phyloP scores from a whole-genome alignment of 2,113 vertebrate genomes.

The Pedionomus torquatus region DNA sequence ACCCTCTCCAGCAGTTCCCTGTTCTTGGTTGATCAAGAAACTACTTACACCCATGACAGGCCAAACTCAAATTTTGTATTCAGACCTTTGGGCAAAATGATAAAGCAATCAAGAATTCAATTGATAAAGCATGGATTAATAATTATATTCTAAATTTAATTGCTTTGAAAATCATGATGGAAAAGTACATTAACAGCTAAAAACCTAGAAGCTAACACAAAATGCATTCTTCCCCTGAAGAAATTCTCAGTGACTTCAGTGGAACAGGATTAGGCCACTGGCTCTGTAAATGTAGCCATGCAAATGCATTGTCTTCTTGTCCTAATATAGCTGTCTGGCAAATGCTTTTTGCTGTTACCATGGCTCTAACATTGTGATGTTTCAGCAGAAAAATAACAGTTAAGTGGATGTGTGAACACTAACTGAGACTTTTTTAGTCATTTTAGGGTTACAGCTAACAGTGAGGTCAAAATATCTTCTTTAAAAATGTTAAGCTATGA shows the following conservation, averaged over 20 bases:
- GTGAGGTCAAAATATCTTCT: not conserved
- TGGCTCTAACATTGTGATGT: conserved; percentile 1
- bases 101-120: not conserved
- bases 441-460: not conserved
- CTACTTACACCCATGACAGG: not conserved
- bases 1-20: too few species aligned
- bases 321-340: conserved; percentile 2
- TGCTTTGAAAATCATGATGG: not conserved
- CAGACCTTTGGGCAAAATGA: not conserved
- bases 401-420: not conserved
- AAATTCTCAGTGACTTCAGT: not conserved
- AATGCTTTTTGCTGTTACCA: conserved; percentile 19
- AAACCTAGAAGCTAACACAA: not conserved
- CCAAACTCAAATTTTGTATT: not conserved
- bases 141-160: not conserved
- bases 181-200: not conserved
- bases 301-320: not conserved
- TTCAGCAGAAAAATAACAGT: conserved; percentile 40
- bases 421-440: not conserved
- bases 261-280: not conserved
- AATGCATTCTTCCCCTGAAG: not conserved
- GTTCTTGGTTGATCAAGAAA: not conserved
- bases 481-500: not conserved
- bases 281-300: not conserved
- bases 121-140: not conserved